phyloP scores from a whole-genome alignment of 2,113 vertebrate species.

The Regulus satrapa region DNA sequence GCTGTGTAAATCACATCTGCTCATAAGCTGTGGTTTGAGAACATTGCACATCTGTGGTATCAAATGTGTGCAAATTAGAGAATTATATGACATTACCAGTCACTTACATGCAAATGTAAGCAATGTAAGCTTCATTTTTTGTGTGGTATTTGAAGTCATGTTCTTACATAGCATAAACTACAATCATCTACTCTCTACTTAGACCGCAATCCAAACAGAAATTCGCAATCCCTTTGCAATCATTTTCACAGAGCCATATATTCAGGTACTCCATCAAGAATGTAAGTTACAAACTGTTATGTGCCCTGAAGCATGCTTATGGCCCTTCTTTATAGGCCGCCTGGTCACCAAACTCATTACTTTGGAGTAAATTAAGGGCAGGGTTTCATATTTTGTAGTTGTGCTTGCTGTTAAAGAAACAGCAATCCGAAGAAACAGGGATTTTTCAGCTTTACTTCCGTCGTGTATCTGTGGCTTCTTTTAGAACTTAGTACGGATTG shows the following conservation, averaged over 20 bases:
- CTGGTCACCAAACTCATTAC: conserved; percentile 3
- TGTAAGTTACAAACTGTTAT: background rate
- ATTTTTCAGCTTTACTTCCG: background rate
- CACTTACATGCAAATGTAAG: conserved; percentile 47
- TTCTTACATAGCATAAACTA: background rate
- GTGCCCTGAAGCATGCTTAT: background rate
- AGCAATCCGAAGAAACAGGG: background rate
- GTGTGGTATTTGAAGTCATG: background rate
- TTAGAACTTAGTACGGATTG: background rate
- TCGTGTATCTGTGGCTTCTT: background rate
- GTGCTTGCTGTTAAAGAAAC: background rate
- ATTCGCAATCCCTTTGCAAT: background rate
- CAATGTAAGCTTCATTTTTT: background rate
- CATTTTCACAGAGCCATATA: background rate
- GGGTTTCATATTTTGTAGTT: background rate
- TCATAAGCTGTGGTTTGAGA: conserved; percentile 43
- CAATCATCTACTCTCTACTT: conserved; percentile 4
- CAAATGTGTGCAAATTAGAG: conserved; percentile 47
- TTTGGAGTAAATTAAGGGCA: background rate
- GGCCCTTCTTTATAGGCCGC: conserved; percentile 21
- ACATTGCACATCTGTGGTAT: conserved; percentile 16
- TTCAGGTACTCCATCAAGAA: background rate
- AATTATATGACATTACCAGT: conserved; percentile 40
- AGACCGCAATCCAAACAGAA: background rate
- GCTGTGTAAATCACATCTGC: conserved; percentile 54